These are phyloP conservation scores for Paragorgia papillata DNA, from an alignment of 92 coral and sea anemone species.

Conservation along the genomic window DNA sequence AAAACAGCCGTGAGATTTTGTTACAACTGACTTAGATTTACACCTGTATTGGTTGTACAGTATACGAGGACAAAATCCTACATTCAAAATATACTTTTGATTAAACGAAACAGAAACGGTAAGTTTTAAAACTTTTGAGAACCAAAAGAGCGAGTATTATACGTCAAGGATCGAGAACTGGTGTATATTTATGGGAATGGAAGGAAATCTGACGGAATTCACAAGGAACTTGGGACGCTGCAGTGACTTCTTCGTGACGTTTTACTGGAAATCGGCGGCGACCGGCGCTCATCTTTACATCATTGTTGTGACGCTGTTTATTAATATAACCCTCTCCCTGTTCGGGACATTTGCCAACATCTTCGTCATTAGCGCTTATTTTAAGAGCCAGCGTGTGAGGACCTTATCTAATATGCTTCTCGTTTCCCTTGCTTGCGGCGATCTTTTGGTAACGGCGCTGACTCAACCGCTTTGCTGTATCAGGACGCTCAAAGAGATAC, in stretches of 20 bases:
- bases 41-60: too few relatives aligned
- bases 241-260: constrained; percentile 11
- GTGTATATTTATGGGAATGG: too few relatives aligned
- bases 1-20: too few relatives aligned
- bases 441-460: background rate
- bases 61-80: too few relatives aligned
- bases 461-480: background rate
- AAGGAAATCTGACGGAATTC: background rate
- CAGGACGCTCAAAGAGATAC: background rate
- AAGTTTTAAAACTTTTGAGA: too few relatives aligned
- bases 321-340: background rate
- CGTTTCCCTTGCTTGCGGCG: constrained; percentile 15
- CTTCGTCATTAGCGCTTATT: background rate
- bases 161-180: too few relatives aligned
- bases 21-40: too few relatives aligned
- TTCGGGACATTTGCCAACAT: background rate
- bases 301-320: background rate
- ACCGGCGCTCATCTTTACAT: background rate
- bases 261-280: constrained; percentile 28
- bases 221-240: constrained; percentile 3
- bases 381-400: background rate
- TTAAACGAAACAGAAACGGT: too few relatives aligned
- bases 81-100: too few relatives aligned
- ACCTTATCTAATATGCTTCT: background rate
- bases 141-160: too few relatives aligned